Base-by-base conservation (phyloP, 2,113 vertebrate species). In the Microtus richardsoni region DNA sequence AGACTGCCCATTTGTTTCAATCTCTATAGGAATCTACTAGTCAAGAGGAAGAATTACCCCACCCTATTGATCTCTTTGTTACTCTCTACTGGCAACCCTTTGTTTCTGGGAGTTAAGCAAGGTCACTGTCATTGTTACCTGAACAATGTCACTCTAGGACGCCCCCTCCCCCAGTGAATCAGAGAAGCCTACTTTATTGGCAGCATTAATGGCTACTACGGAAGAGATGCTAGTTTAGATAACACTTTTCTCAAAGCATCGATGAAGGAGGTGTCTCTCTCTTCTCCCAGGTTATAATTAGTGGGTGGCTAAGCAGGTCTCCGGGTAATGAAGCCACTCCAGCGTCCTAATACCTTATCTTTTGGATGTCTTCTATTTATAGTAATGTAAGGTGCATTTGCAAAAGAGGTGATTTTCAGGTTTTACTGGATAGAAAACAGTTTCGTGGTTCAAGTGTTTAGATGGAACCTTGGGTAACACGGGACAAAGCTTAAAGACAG, bases 351-450 rank as follows among this genome's bases (percentile, higher is more conserved):
- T 11, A 54, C 74, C 39, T 93, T 93, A 73, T 78, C 73, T 95
- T 91, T 87, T 78, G 58, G 85, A 91, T 60, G 26, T 3, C 21
- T 94, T 91, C 44, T 84, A 74, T 79, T 89, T 93, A 95, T 70
- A 83, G 71, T 13, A 93, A 66, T 64, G 26, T 74, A 86, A 95
- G 39, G 68, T 33, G 47, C 14, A 93, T 75, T 93, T 94, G 66
- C 73, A 33, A 79, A 96, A 96, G 60, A 94, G 41, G 30, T 44
- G 62, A 47, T 89, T 89, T 96, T 88, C 84, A 84, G 79, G 70
- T 79, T 90, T 74, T 62, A 70, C 73, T 74, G 87, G 44, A 73
- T 14, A 58, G 84, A 83, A 95, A 94, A 54, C 77, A 95, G 73
- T 93, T 93, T 83, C 36, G 41, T 41, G 71, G 52, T 73, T 71